Conservation (phyloP, 2,888 invertebrate genomes). For the Nymphalis urticae region DNA sequence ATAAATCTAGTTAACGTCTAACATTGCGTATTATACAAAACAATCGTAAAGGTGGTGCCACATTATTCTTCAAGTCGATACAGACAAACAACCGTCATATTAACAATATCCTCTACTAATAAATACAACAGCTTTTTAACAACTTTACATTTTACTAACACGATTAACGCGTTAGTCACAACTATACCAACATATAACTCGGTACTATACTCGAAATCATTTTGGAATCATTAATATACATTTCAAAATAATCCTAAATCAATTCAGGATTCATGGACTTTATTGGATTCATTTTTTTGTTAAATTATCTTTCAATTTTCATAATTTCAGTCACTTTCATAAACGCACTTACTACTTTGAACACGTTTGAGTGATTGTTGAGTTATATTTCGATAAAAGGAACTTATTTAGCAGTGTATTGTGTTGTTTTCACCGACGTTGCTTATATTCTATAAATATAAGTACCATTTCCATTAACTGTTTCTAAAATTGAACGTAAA, state of each 20-base stretch:
- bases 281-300: constrained; percentile 19
- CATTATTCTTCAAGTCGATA: constrained; percentile 45
- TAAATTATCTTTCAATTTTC: constrained; percentile 29
- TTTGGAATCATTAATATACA: constrained; percentile 34
- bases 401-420: constrained; percentile 35
- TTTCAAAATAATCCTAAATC: constrained; percentile 29
- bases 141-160: constrained; percentile 40
- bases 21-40: constrained; percentile 36
- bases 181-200: constrained; percentile 39
- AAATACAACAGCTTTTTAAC: constrained; percentile 56
- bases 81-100: constrained; percentile 50
- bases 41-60: constrained; percentile 27
- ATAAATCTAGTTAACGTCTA: not conserved
- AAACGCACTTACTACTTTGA: constrained; percentile 38
- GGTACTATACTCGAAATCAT: constrained; percentile 35
- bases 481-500: constrained; percentile 46
- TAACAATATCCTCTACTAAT: constrained; percentile 52
- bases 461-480: constrained; percentile 35
- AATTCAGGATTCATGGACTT: constrained; percentile 17
- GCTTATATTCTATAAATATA: constrained; percentile 38
- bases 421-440: constrained; percentile 33
- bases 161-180: constrained; percentile 52
- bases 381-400: constrained; percentile 27
- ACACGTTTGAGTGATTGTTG: constrained; percentile 27
- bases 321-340: constrained; percentile 36